A percentile compares a stretch with the other conserved stretches of the same genome.
Conservation (phyloP, 2,113 vertebrate genomes). For the Carassius gibelio region DNA sequence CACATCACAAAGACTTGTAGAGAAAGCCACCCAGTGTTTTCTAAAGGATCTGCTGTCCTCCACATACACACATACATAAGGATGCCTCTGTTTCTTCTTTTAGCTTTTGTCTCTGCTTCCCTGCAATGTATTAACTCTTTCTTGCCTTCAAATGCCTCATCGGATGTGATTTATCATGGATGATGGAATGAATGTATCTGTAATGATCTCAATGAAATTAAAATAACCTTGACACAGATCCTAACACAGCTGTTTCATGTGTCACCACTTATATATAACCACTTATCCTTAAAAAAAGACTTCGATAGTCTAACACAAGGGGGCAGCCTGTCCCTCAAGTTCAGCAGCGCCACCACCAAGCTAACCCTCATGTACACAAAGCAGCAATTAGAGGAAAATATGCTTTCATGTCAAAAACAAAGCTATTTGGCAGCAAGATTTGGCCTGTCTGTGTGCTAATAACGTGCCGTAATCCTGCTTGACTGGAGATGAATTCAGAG, state of each 20-base stretch:
- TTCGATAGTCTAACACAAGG: conserved; percentile 61
- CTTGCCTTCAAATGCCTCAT: background rate
- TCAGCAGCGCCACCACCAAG: background rate
- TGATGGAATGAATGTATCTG: conserved; percentile 4
- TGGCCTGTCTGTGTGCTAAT: conserved; percentile 42
- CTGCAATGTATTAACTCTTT: conserved; percentile 21
- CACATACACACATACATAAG: conserved; percentile 33
- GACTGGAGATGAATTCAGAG: conserved; percentile 45
- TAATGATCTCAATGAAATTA: background rate
- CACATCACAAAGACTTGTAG: conserved; percentile 68
- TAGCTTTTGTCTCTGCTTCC: conserved; percentile 21
- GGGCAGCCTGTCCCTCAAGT: conserved; percentile 64
- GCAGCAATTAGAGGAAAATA: conserved; percentile 56
- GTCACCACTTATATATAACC: background rate
- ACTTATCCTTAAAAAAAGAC: background rate
- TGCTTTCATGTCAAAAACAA: conserved; percentile 54
- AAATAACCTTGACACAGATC: conserved; percentile 7
- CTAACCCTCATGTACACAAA: conserved; percentile 55
- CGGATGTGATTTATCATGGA: background rate
- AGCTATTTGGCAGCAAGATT: conserved; percentile 57
- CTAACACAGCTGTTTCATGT: background rate
- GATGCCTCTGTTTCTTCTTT: conserved; percentile 32
- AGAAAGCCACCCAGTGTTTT: conserved; percentile 61
- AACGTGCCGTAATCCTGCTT: conserved; percentile 48
- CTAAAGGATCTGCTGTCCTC: conserved; percentile 58